Evolutionary conservation across 1,140 invertebrate species (phyloP), one percentile per base, ranked within the genome.

Genomic region (Camponotus pennsylvanicus): DNA sequence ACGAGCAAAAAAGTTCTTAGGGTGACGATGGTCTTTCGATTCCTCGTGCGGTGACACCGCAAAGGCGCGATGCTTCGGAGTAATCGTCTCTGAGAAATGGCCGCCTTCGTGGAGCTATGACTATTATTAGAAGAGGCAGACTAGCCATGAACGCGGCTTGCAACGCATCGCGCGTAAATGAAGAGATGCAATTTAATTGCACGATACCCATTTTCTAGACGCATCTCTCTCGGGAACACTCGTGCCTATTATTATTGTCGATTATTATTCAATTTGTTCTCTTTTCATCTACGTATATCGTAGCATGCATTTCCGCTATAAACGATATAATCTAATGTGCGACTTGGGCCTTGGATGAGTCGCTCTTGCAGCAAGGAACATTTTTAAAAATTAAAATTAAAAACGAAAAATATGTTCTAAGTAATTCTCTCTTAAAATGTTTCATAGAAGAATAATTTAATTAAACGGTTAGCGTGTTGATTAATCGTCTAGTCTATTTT

Each of bases 111-210:
- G 66, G 78, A 55, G 85, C 88, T 89, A 55, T 52, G 76, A 71
- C 84, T 90, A 90, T 90, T 87, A 89, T 89, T 90, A 90, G 86
- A 87, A 79, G 37, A 85, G 67, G 79, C 78, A 84, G 78, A 52
- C 49, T 42, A 55, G 45, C 57, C 55, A 75, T 69, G 42, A n/a
- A 55, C 73, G 80, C 67, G 34, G 52, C 32, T 34, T 57, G 67
- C 79, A 45, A 57, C 32, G 52, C 69, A 15, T 52, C 18, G 69
- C 21, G 27, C 52, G 37, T 52, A 77, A 21, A 8, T 27, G 13
- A 69, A 27, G 15, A 55, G 3, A 5, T 27, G 34, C 64, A 55
- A 52, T 8, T 4, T 27, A 40, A 80, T 80, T 15, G 61, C 42
- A 7, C 11, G 42, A 66, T 52, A 66, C 15, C 45, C 21, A 32